Evolutionary conservation across 2,113 vertebrate genomes (phyloP).

Genomic region (Clarias macrocephalus): DNA sequence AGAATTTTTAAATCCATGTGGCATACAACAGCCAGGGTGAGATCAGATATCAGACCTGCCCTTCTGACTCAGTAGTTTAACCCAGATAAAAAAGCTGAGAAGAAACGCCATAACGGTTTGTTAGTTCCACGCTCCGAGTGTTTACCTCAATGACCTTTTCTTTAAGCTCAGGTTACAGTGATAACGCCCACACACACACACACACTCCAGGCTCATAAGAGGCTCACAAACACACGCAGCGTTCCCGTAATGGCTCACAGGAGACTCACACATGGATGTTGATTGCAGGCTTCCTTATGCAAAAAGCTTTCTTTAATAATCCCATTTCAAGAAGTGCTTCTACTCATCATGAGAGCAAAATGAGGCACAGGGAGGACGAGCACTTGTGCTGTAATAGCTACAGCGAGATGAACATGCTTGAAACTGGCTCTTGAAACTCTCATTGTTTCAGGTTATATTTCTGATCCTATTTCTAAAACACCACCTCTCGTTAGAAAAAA

Average conservation of each 20-base stretch:
- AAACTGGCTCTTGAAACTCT: neutral
- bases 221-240: neutral
- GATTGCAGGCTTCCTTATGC: neutral
- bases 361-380: neutral
- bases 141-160: neutral
- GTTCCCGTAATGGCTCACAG: neutral
- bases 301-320: neutral
- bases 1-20: neutral
- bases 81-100: neutral
- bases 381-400: neutral
- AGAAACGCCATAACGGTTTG: neutral
- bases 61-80: neutral
- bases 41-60: neutral
- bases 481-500: neutral
- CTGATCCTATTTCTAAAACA: neutral
- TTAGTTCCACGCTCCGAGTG: neutral
- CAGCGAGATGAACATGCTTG: neutral
- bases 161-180: neutral
- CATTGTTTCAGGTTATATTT: neutral
- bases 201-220: neutral
- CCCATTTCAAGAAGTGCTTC: neutral
- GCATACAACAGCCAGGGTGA: neutral
- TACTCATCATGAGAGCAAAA: neutral
- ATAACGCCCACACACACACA: neutral
- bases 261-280: neutral